Percentiles rank a stretch among this genome's conserved stretches.
Evolutionary conservation across 1,140 invertebrate species (phyloP).

Genomic region (Drosophila kikkawai): DNA sequence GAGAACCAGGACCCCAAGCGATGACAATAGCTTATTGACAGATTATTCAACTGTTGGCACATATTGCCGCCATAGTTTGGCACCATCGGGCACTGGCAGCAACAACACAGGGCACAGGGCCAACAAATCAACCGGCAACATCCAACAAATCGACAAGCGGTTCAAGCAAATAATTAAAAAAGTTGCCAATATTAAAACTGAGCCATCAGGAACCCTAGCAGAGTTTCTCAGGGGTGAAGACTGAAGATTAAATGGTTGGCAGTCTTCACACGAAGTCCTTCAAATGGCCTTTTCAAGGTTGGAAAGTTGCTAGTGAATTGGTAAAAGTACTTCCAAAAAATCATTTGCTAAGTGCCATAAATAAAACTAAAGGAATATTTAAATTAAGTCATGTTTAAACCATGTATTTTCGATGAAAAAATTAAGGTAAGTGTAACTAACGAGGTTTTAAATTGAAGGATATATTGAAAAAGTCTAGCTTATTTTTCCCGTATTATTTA

Average conservation of each 20-base stretch:
- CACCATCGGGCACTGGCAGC: slow-evolving; percentile 53
- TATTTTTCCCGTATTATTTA: too few relatives aligned
- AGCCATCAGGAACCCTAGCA: slow-evolving; percentile 28
- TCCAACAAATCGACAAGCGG: slow-evolving; percentile 73
- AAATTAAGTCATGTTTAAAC: too few relatives aligned
- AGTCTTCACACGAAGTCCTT: slow-evolving; percentile 1
- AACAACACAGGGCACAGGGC: slow-evolving; percentile 23
- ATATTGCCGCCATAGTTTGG: slow-evolving; percentile 81
- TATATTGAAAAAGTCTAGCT: too few relatives aligned
- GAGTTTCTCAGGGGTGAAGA: not conserved
- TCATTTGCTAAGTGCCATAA: not conserved
- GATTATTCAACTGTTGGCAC: slow-evolving; percentile 82
- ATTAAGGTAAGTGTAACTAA: too few relatives aligned
- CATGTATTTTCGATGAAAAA: too few relatives aligned
- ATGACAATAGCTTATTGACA: slow-evolving; percentile 83
- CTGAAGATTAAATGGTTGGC: not conserved
- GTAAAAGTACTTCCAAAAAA: not conserved
- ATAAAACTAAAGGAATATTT: too few relatives aligned
- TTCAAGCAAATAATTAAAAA: slow-evolving; percentile 84
- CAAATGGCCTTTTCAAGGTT: not conserved
- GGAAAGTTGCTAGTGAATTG: not conserved
- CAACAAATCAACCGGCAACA: slow-evolving; percentile 69
- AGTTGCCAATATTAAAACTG: slow-evolving; percentile 81
- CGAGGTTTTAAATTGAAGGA: too few relatives aligned
- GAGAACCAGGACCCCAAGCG: slow-evolving; percentile 44